Conservation (phyloP, 1,140 invertebrate species). For the Andricus grossulariae region DNA sequence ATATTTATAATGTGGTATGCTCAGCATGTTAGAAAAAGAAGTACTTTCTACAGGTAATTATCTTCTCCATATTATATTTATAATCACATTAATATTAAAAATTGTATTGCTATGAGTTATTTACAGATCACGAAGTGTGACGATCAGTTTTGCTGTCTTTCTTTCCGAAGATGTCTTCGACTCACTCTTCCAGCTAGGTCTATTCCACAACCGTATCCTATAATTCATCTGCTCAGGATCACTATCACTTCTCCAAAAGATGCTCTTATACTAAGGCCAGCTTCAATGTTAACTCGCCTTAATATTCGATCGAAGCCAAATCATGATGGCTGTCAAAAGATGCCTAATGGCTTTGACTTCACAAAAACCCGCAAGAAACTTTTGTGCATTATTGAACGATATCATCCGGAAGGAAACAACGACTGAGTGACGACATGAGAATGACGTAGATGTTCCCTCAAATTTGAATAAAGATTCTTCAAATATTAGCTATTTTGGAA, state of each 20-base stretch:
- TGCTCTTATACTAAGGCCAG: neutral
- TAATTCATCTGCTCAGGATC: neutral
- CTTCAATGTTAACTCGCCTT: neutral
- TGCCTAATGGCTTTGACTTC: slow-evolving; percentile 36
- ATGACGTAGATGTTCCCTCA: neutral
- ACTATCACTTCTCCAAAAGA: slow-evolving; percentile 9
- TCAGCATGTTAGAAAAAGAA: too few relatives aligned
- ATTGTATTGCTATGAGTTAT: slow-evolving; percentile 8
- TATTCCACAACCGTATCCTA: slow-evolving; percentile 13
- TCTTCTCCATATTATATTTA: too few relatives aligned
- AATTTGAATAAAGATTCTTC: neutral
- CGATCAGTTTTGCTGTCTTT: neutral
- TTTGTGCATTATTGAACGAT: slow-evolving; percentile 33
- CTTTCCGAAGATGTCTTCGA: neutral
- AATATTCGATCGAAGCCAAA: neutral
- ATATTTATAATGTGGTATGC: too few relatives aligned
- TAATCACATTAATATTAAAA: neutral
- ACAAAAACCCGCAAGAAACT: slow-evolving; percentile 27
- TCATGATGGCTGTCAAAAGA: neutral
- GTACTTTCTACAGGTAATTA: too few relatives aligned
- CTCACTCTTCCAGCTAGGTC: neutral
- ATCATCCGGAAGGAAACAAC: slow-evolving; percentile 18
- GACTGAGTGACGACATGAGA: slow-evolving; percentile 15
- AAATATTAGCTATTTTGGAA: too few relatives aligned
- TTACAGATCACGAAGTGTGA: neutral